These are phyloP conservation scores for Gibbula magus DNA, from an alignment of 2,888 invertebrate species.

Conservation along the genomic window DNA sequence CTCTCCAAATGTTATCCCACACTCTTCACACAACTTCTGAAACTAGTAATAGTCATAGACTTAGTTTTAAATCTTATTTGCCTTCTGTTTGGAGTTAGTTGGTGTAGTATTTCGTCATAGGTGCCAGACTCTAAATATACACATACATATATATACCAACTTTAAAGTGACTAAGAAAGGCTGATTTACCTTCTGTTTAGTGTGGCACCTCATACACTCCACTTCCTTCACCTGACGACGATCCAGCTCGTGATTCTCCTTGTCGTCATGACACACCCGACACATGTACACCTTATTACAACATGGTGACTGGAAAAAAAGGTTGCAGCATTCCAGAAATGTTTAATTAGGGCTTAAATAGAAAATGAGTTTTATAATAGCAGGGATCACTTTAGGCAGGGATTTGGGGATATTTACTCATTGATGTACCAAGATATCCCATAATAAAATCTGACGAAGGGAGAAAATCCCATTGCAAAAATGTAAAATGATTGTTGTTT, in stretches of 20 bases:
- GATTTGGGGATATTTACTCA: too few relatives aligned
- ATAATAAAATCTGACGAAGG: too few relatives aligned
- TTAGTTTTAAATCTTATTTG: not conserved
- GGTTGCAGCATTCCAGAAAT: too few relatives aligned
- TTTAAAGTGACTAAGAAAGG: not conserved
- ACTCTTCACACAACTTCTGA: constrained; percentile 52
- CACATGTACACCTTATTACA: constrained; percentile 92
- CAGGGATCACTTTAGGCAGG: too few relatives aligned
- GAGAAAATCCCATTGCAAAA: too few relatives aligned
- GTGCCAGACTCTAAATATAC: not conserved
- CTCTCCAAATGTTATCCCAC: constrained; percentile 76
- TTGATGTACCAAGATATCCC: too few relatives aligned
- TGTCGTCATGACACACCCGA: constrained; percentile 92
- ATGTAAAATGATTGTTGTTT: too few relatives aligned
- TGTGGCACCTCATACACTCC: constrained; percentile 88
- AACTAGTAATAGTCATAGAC: constrained; percentile 49
- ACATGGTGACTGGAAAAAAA: constrained; percentile 85
- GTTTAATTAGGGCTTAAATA: too few relatives aligned
- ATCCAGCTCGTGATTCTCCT: constrained; percentile 88
- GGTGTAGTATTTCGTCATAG: not conserved
- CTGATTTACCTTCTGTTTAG: constrained; percentile 79
- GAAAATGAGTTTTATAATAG: too few relatives aligned
- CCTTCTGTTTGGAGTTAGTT: too few relatives aligned
- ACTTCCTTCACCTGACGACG: constrained; percentile 88
- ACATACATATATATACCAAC: not conserved